Conservation (phyloP, 53 echinoderm and acorn worm genomes). For the Paracentrotus lividus region DNA sequence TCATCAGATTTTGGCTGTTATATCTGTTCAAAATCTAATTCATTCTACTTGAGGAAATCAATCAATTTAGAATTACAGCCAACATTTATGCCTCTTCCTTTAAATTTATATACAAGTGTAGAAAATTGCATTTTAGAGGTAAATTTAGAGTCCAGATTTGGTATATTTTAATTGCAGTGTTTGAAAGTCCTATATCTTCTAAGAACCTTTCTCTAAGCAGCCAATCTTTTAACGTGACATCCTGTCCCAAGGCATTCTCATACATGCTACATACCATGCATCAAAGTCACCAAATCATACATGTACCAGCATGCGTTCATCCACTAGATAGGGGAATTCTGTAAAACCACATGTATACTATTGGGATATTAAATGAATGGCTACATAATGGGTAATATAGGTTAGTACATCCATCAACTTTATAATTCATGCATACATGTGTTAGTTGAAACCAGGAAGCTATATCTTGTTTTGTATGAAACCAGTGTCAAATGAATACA, state of each 20-base stretch:
- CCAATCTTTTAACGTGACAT: neutral
- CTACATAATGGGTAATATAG: neutral
- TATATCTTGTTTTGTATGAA: neutral
- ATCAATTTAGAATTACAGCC: neutral
- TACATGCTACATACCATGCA: constrained; percentile 20
- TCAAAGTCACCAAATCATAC: neutral
- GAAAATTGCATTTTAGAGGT: neutral
- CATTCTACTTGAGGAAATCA: neutral
- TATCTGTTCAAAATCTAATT: neutral
- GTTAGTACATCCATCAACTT: constrained; percentile 52
- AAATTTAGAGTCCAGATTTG: neutral
- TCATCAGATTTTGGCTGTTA: neutral
- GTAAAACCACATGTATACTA: neutral
- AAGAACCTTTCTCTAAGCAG: neutral
- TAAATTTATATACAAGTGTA: neutral
- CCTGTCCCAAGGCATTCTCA: neutral
- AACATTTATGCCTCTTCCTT: neutral
- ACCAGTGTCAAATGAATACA: constrained; percentile 2
- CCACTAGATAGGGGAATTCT: neutral
- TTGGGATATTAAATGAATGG: neutral
- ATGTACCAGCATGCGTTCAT: too few species aligned
- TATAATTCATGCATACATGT: constrained; percentile 15
- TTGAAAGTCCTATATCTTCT: neutral
- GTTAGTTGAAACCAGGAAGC: constrained; percentile 33
- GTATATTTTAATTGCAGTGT: too few species aligned